phyloP scores from a whole-genome alignment of 2,797 vertebrate species.

The Sebastiscus tertius region DNA sequence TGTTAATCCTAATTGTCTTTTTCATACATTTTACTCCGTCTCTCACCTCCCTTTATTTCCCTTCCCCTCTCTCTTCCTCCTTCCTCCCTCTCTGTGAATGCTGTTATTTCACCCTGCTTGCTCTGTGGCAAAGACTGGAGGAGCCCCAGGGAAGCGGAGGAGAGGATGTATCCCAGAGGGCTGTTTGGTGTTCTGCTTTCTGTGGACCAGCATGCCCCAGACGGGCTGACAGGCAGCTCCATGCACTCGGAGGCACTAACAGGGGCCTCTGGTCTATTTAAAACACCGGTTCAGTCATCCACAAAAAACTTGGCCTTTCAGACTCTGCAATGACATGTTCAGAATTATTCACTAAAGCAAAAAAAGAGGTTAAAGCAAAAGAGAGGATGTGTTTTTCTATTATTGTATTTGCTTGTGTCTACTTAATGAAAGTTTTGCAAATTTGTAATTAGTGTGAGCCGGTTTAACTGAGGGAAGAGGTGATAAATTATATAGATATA shows the following conservation, averaged over 20 bases:
- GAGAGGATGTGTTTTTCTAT: background rate
- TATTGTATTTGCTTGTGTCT: background rate
- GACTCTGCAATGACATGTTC: constrained; percentile 30
- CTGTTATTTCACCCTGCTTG: constrained; percentile 44
- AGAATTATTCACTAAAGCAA: constrained; percentile 26
- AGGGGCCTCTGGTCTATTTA: constrained; percentile 51
- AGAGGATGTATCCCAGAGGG: constrained; percentile 65
- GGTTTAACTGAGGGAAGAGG: background rate
- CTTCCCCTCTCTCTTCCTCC: background rate
- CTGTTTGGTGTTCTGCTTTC: constrained; percentile 62
- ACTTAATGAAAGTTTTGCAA: constrained; percentile 11
- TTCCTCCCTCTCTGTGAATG: constrained; percentile 19
- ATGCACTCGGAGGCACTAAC: constrained; percentile 32
- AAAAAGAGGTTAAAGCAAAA: background rate
- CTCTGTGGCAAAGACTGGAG: constrained; percentile 19
- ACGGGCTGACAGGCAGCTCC: constrained; percentile 47
- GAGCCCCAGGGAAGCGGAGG: constrained; percentile 50
- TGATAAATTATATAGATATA: constrained; percentile 18
- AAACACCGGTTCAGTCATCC: constrained; percentile 62
- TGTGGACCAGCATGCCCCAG: constrained; percentile 59
- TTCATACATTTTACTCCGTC: constrained; percentile 4
- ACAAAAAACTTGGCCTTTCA: constrained; percentile 53
- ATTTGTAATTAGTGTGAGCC: constrained; percentile 1
- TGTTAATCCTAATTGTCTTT: constrained; percentile 32
- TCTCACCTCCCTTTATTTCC: constrained; percentile 1